Base-by-base conservation (phyloP, 2,888 invertebrate genomes). In the Ditylenchus weischeri region DNA sequence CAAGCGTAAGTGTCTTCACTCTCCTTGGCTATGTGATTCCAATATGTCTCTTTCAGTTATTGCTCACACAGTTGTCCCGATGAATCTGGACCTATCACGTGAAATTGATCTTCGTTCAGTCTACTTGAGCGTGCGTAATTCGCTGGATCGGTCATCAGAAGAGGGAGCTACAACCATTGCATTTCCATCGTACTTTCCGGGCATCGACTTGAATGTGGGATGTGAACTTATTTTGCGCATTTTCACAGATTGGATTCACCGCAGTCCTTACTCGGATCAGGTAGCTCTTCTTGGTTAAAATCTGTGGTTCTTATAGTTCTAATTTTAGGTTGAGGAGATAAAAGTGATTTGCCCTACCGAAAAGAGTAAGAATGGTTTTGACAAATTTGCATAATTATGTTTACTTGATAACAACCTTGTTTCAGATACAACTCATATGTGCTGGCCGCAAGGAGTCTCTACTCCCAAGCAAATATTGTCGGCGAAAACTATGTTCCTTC, bases 121-220 rank as follows among this genome's bases (percentile, higher is more conserved):
- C 18, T 68, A 68, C 49, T 15, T 68, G 29, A 48, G 51, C 7
- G 38, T 66, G 57, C 64, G 65, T 18, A 68, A 68, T 66, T 66
- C 68, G 15, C 38, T 68, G 49, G 65, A 68, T 29, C n/a, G 23
- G 58, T 66, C 68, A 21, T 50, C 62, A 3, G 68, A 68, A 23
- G 68, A 67, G 43, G 66, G 66, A 0, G 68, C 68, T 8, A 58
- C n/a, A 59, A 68, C 66, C 18, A 68, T 68, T 36, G 68, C 68
- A 11, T 68, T 68, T 35, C 68, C 68, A 6, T 61, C 54, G 11
- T 57, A 59, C 58, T 68, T 68, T 19, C 68, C 68, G 21, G 64
- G 65, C 1, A 21, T 68, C 15, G 54, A 29, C 58, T 47, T 58
- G 0, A 47, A 43, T 15, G n/a, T 67, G 4, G 65, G 65, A 6